Conservation (phyloP, 2,113 vertebrate species). For the Cettia cetti region DNA sequence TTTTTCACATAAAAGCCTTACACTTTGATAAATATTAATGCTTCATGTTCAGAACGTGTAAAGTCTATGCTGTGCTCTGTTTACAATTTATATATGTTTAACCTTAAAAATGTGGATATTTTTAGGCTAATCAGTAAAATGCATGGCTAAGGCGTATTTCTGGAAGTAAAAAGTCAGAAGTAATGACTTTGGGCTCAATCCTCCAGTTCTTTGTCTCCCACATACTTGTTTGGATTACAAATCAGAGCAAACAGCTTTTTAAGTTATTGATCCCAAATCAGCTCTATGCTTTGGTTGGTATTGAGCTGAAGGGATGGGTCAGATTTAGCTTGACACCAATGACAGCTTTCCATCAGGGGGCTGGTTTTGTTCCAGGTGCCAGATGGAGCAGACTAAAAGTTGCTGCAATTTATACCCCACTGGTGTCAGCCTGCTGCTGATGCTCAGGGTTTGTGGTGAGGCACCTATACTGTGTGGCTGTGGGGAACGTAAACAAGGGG, state of each 20-base stretch:
- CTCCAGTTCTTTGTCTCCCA: not conserved
- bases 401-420: not conserved
- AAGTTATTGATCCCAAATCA: not conserved
- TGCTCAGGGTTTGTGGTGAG: not conserved
- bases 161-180: not conserved
- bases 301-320: slow-evolving; percentile 11
- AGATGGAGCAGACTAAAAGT: not conserved
- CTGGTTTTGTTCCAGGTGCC: slow-evolving; percentile 32
- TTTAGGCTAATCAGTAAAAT: not conserved
- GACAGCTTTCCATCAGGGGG: slow-evolving; percentile 1
- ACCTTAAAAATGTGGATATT: not conserved
- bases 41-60: not conserved
- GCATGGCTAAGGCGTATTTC: not conserved
- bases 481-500: rapidly evolving
- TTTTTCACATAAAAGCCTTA: slow-evolving; percentile 15
- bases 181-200: not conserved
- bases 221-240: not conserved
- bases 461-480: not conserved
- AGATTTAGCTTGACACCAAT: not conserved
- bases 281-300: not conserved
- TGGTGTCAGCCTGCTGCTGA: not conserved
- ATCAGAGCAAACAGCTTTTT: not conserved
- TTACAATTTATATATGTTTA: not conserved
- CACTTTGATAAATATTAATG: slow-evolving; percentile 8
- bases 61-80: not conserved